phyloP scores from a whole-genome alignment of 30 jellyfish, hydroid and myxozoan genomes.

The Turritopsis rubra region DNA sequence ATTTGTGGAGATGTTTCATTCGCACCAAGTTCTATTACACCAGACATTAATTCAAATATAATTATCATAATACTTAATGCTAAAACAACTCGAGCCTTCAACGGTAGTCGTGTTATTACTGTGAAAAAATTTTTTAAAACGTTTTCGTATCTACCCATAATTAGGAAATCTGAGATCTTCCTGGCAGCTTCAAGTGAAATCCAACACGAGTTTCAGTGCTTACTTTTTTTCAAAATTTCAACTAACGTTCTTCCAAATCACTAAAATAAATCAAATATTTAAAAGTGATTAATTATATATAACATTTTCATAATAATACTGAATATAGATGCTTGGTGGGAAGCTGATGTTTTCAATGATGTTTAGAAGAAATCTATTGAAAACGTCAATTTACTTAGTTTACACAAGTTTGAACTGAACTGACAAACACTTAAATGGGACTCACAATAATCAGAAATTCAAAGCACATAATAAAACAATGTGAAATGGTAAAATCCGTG shows the following conservation, averaged over 20 bases:
- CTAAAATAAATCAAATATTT: background rate
- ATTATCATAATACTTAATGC: slow-evolving; percentile 3
- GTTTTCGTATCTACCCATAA: slow-evolving; percentile 14
- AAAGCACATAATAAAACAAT: no score
- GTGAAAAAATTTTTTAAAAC: background rate
- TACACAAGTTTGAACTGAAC: no score
- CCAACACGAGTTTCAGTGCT: background rate
- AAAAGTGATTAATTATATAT: background rate
- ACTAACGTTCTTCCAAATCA: background rate
- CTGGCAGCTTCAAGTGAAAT: background rate
- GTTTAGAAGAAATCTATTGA: no score
- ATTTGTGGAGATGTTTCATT: background rate
- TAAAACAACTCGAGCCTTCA: slow-evolving; percentile 12
- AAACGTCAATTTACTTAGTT: no score
- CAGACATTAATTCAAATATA: slow-evolving; percentile 6
- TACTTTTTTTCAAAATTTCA: background rate
- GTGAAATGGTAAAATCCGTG: no score
- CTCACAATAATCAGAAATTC: no score
- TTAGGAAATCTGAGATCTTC: background rate
- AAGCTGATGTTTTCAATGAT: no score
- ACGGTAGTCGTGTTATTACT: background rate
- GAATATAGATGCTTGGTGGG: no score
- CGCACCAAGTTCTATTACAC: background rate
- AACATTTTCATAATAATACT: no score
- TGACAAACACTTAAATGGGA: no score